Evolutionary conservation across 92 coral and sea anemone species (phyloP).

Genomic region (Blastomussa wellsi): DNA sequence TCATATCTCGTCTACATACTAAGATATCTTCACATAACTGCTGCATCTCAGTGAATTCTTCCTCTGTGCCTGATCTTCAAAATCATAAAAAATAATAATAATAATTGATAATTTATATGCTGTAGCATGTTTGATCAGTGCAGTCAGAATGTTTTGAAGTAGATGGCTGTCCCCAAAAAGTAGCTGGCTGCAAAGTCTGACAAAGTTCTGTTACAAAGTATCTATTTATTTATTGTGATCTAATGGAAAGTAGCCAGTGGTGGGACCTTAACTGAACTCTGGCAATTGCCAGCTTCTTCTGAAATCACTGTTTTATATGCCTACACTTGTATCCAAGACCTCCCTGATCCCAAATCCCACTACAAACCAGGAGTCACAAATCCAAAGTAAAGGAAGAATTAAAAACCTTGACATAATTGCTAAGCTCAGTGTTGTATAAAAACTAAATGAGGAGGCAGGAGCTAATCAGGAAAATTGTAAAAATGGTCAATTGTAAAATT

Average conservation of each 20-base stretch:
- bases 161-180: slow-evolving; percentile 50
- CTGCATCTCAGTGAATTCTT: slow-evolving; percentile 56
- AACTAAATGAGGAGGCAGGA: slow-evolving; percentile 53
- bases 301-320: slow-evolving; percentile 41
- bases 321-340: slow-evolving; percentile 46
- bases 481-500: slow-evolving; percentile 37
- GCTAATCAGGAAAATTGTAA: slow-evolving; percentile 46
- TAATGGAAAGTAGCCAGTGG: slow-evolving; percentile 45
- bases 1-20: slow-evolving; percentile 52
- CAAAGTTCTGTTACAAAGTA: slow-evolving; percentile 40
- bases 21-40: slow-evolving; percentile 60
- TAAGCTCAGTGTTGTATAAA: slow-evolving; percentile 49
- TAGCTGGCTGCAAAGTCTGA: slow-evolving; percentile 42
- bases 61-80: slow-evolving; percentile 67
- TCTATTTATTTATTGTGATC: slow-evolving; percentile 45
- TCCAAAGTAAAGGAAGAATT: slow-evolving; percentile 45
- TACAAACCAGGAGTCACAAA: slow-evolving; percentile 25
- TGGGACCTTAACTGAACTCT: slow-evolving; percentile 46
- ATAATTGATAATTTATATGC: too few species aligned
- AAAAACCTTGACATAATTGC: slow-evolving; percentile 52
- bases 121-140: slow-evolving; percentile 45
- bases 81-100: slow-evolving; percentile 37
- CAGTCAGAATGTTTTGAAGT: slow-evolving; percentile 38
- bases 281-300: slow-evolving; percentile 45
- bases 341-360: slow-evolving; percentile 23